These are phyloP conservation scores for Chaetodon trifasciatus DNA, from an alignment of 2,797 vertebrate species.

Conservation along the genomic window DNA sequence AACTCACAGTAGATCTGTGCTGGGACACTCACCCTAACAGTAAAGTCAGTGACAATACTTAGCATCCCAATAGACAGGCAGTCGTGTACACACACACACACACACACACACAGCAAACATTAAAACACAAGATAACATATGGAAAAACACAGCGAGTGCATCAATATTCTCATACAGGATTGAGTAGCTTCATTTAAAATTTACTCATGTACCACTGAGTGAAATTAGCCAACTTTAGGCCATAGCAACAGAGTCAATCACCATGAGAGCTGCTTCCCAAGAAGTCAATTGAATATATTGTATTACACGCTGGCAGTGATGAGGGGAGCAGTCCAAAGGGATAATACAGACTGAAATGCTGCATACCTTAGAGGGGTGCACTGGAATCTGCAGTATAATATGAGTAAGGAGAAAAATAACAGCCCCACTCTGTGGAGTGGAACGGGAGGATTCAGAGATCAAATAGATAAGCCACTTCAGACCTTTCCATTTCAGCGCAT, in stretches of 20 bases:
- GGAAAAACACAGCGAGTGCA: conserved; percentile 44
- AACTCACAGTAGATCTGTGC: conserved; percentile 48
- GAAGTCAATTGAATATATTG: conserved; percentile 84
- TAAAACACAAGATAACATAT: conserved; percentile 50
- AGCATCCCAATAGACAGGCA: conserved; percentile 12
- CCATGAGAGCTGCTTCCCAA: conserved; percentile 64
- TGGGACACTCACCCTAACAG: conserved; percentile 18
- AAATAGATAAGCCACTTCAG: conserved; percentile 81
- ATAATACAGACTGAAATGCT: conserved; percentile 67
- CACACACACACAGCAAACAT: conserved; percentile 42
- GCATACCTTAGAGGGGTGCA: conserved; percentile 72
- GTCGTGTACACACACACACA: conserved; percentile 18
- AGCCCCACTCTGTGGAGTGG: conserved; percentile 70
- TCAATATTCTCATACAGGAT: conserved; percentile 67
- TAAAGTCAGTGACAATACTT: conserved; percentile 13
- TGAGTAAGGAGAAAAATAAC: conserved; percentile 70
- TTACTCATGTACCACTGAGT: conserved; percentile 76
- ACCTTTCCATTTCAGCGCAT: conserved; percentile 77
- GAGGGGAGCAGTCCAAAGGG: conserved; percentile 71
- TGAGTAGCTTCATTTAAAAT: conserved; percentile 79
- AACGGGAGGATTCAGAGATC: conserved; percentile 79
- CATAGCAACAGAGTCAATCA: conserved; percentile 76
- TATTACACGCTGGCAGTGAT: conserved; percentile 78
- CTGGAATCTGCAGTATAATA: conserved; percentile 74
- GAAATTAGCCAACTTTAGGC: conserved; percentile 82